Evolutionary conservation across 2,113 vertebrate genomes (phyloP), one percentile per base, ranked within the genome.

Genomic region (Pterophyllum scalare): DNA sequence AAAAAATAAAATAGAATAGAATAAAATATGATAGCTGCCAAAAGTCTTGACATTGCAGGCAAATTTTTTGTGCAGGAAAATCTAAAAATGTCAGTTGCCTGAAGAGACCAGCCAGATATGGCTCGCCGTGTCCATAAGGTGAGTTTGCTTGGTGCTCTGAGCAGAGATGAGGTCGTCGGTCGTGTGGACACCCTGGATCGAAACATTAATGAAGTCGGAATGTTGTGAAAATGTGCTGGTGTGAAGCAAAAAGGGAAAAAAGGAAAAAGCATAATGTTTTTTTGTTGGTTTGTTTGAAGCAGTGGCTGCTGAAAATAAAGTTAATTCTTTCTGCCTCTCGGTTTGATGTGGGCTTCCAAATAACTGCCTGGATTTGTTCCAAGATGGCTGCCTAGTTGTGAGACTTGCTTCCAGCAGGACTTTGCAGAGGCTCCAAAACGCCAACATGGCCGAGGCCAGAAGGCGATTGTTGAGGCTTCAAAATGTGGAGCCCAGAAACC

Each of bases 301-400:
- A 0, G 10, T 72, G 65, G 26, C 67, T 46, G 8, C 6, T 72
- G 26, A 72, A 72, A 72, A 54, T 52, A 3, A 54, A 72, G 67
- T 54, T 9, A 0, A 54, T 72, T 54, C 65, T 72, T 52, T 13
- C 24, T 72, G 26, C 65, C 43, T 1, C 46, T 52, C 67, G 1
- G 54, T 54, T 72, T 24, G 7, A 12, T 33, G 3, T 31, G 26
- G 0, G 17, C 3, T 72, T 28, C 43, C 67, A 72, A 72, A 54
- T 72, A 72, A 72, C 31, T 54, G 67, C 67, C 67, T 72, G 67
- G 67, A 72, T 72, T 54, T 54, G 1, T 54, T 72, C 67, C 67
- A 72, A n/a, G 67, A 33, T 54, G 46, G 46, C 26, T 33, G 67
- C 67, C 67, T 54, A 54, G 67, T 28, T 72, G 26, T 33, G 46